phyloP scores from a whole-genome alignment of 2,113 vertebrate species.

The Argyrosomus japonicus region DNA sequence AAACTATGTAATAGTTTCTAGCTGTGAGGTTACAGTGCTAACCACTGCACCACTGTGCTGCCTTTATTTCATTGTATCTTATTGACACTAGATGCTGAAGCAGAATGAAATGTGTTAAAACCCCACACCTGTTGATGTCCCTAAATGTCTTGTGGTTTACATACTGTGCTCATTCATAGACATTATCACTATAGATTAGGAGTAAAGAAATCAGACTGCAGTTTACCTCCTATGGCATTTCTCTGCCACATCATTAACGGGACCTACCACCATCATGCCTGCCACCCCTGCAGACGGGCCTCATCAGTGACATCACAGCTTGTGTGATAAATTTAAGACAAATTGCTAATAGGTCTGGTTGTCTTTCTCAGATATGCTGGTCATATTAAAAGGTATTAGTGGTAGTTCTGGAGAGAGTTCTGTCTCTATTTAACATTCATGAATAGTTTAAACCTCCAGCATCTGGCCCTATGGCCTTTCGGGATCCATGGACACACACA shows the following conservation, averaged over 20 bases:
- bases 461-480: conserved; percentile 54
- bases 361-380: conserved; percentile 42
- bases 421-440: conserved; percentile 80
- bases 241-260: neutral
- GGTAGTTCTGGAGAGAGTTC: conserved; percentile 51
- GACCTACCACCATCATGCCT: neutral
- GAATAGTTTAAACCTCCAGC: conserved; percentile 71
- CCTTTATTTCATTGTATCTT: no score
- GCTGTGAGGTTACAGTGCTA: no score
- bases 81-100: neutral
- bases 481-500: conserved; percentile 15
- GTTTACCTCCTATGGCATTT: neutral
- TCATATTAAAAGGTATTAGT: conserved; percentile 67
- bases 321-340: conserved; percentile 31
- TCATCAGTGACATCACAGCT: conserved; percentile 7
- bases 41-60: no score
- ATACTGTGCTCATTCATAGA: neutral
- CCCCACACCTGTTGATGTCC: neutral
- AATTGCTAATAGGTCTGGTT: conserved; percentile 35
- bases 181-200: neutral
- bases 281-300: neutral
- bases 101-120: neutral
- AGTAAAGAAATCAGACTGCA: neutral
- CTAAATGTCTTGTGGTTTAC: neutral
- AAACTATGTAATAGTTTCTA: no score